Conservation (phyloP, 1,140 invertebrate species). For the Drosophila kanapiae region DNA sequence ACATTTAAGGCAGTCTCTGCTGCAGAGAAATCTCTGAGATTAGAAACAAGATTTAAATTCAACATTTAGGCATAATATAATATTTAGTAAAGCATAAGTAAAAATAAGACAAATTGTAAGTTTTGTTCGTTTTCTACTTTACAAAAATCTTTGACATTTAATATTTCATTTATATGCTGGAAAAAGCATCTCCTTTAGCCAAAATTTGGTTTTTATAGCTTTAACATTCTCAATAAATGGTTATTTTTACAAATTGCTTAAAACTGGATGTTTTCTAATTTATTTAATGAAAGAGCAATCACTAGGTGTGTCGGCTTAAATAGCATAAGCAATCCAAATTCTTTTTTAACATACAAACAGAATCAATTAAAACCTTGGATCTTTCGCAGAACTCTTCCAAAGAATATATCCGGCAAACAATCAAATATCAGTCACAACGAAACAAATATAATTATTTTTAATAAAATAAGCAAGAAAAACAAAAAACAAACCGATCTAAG, state of each 20-base stretch:
- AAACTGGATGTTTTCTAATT: too few relatives aligned
- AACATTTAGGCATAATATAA: not conserved
- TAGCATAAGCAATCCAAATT: not conserved
- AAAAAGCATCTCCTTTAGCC: too few relatives aligned
- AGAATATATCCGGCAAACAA: not conserved
- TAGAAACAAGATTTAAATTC: not conserved
- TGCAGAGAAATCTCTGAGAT: not conserved
- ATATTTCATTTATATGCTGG: too few relatives aligned
- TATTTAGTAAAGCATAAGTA: not conserved
- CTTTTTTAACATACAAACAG: not conserved
- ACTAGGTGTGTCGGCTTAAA: not conserved
- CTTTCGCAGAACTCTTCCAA: constrained; percentile 4
- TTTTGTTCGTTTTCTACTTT: too few relatives aligned
- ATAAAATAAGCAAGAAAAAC: constrained; percentile 33
- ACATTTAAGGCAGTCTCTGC: not conserved
- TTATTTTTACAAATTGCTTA: not conserved
- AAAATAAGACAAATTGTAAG: too few relatives aligned
- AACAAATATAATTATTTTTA: not conserved
- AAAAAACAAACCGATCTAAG: constrained; percentile 20
- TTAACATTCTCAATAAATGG: not conserved
- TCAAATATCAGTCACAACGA: not conserved
- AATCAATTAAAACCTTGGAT: not conserved
- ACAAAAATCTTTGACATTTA: too few relatives aligned
- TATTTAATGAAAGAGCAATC: too few relatives aligned
- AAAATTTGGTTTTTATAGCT: too few relatives aligned